These are phyloP conservation scores for Acronicta aceris DNA, from an alignment of 2,888 invertebrate genomes.

Conservation along the genomic window DNA sequence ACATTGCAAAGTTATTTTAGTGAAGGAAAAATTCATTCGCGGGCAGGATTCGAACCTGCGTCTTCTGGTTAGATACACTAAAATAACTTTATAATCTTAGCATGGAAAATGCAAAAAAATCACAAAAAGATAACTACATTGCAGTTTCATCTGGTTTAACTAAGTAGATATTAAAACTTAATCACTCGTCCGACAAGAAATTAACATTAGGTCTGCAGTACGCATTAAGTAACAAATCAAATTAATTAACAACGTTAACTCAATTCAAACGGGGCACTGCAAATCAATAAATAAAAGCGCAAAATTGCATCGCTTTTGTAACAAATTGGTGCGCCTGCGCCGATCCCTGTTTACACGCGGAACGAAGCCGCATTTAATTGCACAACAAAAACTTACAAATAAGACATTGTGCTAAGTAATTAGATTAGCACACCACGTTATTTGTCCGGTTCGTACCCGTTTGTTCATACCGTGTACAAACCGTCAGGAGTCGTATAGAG, in stretches of 20 bases:
- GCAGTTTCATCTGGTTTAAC: conserved; percentile 27
- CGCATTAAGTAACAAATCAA: conserved; percentile 41
- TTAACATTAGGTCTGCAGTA: conserved; percentile 21
- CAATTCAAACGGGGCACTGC: conserved; percentile 41
- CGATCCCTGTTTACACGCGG: conserved; percentile 73
- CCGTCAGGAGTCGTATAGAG: conserved; percentile 62
- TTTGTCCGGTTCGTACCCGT: conserved; percentile 60
- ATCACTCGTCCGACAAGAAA: conserved; percentile 28
- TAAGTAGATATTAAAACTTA: conserved; percentile 15
- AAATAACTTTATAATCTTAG: too few relatives aligned
- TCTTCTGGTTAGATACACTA: too few relatives aligned
- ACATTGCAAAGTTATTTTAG: too few relatives aligned
- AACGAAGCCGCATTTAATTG: conserved; percentile 78
- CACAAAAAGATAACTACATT: too few relatives aligned
- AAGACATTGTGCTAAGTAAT: conserved; percentile 87
- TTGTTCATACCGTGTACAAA: conserved; percentile 32
- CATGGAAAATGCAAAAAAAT: too few relatives aligned
- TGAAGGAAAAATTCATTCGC: too few relatives aligned
- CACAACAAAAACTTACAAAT: conserved; percentile 83
- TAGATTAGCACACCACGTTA: conserved; percentile 84
- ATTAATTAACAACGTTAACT: conserved; percentile 55
- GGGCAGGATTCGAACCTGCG: too few relatives aligned
- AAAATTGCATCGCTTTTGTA: conserved; percentile 59
- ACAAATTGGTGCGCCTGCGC: conserved; percentile 69
- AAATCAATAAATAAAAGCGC: conserved; percentile 60